Evolutionary conservation across 2,797 vertebrate genomes (phyloP).

Genomic region (Todus mexicanus): DNA sequence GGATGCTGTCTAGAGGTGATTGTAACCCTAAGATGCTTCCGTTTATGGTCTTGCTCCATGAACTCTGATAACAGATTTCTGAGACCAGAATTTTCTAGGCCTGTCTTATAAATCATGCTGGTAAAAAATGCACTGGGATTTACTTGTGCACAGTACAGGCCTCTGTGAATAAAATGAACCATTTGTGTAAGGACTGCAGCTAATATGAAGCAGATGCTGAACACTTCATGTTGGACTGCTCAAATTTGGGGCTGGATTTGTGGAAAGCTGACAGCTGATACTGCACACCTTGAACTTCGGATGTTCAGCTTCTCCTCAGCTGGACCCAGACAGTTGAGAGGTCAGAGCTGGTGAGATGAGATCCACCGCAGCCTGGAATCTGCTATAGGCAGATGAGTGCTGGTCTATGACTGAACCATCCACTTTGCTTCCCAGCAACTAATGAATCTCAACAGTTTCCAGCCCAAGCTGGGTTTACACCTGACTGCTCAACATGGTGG

Average conservation of each 20-base stretch:
- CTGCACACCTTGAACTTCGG: background rate
- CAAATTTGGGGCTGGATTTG: background rate
- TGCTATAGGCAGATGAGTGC: background rate
- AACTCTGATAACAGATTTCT: constrained; percentile 20
- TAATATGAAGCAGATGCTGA: background rate
- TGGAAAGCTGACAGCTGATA: background rate
- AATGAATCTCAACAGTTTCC: background rate
- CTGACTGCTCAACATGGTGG: background rate
- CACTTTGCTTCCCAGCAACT: background rate
- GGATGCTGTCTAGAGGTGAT: background rate
- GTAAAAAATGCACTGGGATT: background rate
- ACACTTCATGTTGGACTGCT: background rate
- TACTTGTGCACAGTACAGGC: background rate
- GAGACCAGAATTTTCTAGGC: constrained; percentile 16
- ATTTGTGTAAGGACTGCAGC: background rate
- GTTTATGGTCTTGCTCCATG: constrained; percentile 36
- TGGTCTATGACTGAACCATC: background rate
- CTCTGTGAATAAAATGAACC: background rate
- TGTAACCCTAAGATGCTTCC: constrained; percentile 1
- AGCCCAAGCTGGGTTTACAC: background rate
- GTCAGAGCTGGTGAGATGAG: background rate
- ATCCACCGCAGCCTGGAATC: background rate
- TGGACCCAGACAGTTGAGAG: background rate
- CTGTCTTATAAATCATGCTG: constrained; percentile 6
- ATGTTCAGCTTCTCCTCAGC: background rate